These are phyloP conservation scores for Chondrosia reniformis DNA, from an alignment of 37 sponge, comb jelly and placozoan genomes.

Conservation along the genomic window DNA sequence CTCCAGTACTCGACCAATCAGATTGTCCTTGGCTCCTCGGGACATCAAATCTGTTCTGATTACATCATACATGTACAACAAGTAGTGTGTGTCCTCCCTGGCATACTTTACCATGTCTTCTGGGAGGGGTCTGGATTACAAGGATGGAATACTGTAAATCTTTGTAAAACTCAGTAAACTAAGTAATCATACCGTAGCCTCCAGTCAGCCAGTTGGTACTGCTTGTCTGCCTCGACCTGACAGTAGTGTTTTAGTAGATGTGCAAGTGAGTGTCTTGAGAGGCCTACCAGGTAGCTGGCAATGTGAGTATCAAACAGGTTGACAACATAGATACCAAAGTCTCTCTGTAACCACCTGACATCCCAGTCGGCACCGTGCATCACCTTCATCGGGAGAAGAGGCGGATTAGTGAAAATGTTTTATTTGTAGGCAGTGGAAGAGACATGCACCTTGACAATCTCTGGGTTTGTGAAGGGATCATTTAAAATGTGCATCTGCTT, in stretches of 20 bases:
- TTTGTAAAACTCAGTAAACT: no score
- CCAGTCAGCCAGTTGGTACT: constrained; percentile 98
- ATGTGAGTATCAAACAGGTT: constrained; percentile 94
- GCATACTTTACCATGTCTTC: constrained; percentile 88
- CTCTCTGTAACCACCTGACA: constrained; percentile 90
- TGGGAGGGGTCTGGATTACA: constrained; percentile 72
- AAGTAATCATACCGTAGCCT: constrained; percentile 76
- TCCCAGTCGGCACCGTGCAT: constrained; percentile 92
- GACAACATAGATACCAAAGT: constrained; percentile 92
- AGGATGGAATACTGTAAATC: neutral
- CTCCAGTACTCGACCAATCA: constrained; percentile 38
- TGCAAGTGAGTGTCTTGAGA: constrained; percentile 84
- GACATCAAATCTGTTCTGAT: constrained; percentile 86
- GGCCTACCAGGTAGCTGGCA: constrained; percentile 64
- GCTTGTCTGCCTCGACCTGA: constrained; percentile 82
- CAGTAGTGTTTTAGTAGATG: constrained; percentile 88
- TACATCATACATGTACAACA: constrained; percentile 89
- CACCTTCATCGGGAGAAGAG: constrained; percentile 57
- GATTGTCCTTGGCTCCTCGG: constrained; percentile 46
- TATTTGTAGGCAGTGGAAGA: neutral
- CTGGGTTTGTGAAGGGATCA: constrained; percentile 86
- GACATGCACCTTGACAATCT: constrained; percentile 82
- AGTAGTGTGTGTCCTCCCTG: constrained; percentile 96
- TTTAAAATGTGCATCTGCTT: constrained; percentile 68
- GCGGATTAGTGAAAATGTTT: neutral